Evolutionary conservation across 2,888 invertebrate genomes (phyloP).

Genomic region (Athalia rosae): DNA sequence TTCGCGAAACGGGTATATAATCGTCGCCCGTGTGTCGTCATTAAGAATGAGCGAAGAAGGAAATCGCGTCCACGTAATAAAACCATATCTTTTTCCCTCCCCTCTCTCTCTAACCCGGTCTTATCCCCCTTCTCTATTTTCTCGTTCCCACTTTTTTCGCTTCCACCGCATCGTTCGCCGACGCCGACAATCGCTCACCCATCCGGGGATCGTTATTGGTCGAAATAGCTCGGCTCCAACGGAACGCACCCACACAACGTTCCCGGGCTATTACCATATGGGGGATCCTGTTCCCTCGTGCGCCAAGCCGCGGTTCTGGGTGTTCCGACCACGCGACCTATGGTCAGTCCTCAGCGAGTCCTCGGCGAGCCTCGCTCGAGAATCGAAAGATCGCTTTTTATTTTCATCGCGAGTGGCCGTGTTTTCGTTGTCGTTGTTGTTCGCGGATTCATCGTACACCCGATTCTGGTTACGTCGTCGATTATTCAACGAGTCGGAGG

Average conservation of each 20-base stretch:
- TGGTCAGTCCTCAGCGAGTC: slow-evolving; percentile 49
- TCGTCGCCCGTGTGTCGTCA: background rate
- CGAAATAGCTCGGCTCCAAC: slow-evolving; percentile 11
- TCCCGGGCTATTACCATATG: slow-evolving; percentile 69
- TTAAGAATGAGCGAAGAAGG: background rate
- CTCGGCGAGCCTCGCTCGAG: slow-evolving; percentile 45
- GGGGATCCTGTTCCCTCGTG: slow-evolving; percentile 64
- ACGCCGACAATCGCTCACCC: background rate
- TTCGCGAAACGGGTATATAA: background rate
- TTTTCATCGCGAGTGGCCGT: slow-evolving; percentile 4
- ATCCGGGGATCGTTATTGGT: slow-evolving; percentile 20
- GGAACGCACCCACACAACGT: slow-evolving; percentile 65
- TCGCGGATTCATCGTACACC: background rate
- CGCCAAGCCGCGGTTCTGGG: slow-evolving; percentile 53
- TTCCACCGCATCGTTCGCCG: slow-evolving; percentile 1
- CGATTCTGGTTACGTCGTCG: background rate
- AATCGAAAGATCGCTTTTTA: slow-evolving; percentile 11
- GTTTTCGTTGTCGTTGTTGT: background rate
- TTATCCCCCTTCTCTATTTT: no score
- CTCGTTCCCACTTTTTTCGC: background rate
- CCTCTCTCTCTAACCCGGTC: background rate
- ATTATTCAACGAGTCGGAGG: no score
- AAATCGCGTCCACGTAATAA: slow-evolving; percentile 36
- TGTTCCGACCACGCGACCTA: slow-evolving; percentile 55
- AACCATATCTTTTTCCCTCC: slow-evolving; percentile 20